Evolutionary conservation across 2,797 vertebrate genomes (phyloP), one percentile per base, ranked within the genome.

Genomic region (Sardinella longiceps): DNA sequence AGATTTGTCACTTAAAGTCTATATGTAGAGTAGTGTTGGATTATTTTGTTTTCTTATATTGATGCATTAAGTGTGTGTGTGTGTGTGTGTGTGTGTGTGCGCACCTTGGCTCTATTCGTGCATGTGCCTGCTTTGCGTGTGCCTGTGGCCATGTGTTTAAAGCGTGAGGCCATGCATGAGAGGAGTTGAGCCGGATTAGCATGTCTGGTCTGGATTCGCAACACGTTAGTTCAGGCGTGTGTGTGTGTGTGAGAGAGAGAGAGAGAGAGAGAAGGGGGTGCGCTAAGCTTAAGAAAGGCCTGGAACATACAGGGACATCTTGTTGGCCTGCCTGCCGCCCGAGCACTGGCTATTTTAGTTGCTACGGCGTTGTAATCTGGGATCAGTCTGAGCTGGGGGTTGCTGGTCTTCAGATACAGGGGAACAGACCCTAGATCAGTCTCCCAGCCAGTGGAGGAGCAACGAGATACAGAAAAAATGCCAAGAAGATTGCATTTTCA

Each of bases 111-210:
- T 70, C 25, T 66, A 3, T 53, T 51, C 25, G 83, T 63, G 77
- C 15, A 43, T 66, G 14, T 50, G 66, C 30, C 30, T 58, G 37
- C 70, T 39, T 77, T 7, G 70, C 18, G 18, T 77, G 37, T 39
- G 83, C 80, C 53, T 86, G 45, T 23, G 70, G 5, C 70, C 70
- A 43, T 77, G 70, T 77, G 70, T 20, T 37, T 43, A 77, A 20
- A 43, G 18, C 70, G 70, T 77, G 70, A 77, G 70, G 33, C 70
- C 70, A 77, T 39, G 6, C 84, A 56, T 87, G 70, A 56, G 51
- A 23, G 87, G 86, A 85, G 77, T 80, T 84, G 83, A 88, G 53
- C 84, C 14, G 46, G 87, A 90, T 91, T 90, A 87, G 87, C 85
- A 2, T 0, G 66, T 87, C 43, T 63, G 84, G 85, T 45, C 60